Evolutionary conservation across 2,888 invertebrate genomes (phyloP).

Genomic region (Spilosoma lubricipeda): DNA sequence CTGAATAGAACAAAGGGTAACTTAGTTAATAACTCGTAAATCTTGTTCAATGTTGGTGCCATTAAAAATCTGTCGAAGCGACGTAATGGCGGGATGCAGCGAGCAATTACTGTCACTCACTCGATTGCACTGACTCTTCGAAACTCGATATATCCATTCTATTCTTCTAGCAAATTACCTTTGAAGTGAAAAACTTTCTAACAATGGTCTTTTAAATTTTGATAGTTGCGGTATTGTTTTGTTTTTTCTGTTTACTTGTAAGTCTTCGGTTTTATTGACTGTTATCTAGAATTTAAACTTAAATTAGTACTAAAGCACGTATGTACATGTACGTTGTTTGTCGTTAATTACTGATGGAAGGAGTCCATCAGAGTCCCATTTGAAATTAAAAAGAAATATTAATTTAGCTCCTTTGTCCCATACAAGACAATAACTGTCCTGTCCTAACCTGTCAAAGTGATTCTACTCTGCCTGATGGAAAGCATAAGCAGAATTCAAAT

Average conservation of each 20-base stretch:
- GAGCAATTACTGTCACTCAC: conserved; percentile 70
- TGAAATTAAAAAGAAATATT: no score
- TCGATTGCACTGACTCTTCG: conserved; percentile 38
- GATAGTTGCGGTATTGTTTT: conserved; percentile 22
- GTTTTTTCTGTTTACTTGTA: background rate
- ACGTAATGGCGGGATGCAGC: conserved; percentile 52
- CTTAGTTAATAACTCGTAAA: conserved; percentile 57
- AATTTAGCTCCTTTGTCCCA: no score
- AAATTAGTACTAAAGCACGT: background rate
- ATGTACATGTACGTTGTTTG: background rate
- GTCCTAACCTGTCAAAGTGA: no score
- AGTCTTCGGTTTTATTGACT: background rate
- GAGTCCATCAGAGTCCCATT: no score
- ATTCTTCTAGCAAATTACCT: conserved; percentile 45
- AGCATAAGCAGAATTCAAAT: no score
- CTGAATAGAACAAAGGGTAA: conserved; percentile 26
- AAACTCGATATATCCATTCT: conserved; percentile 51
- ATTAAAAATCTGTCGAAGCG: conserved; percentile 61
- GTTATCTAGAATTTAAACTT: background rate
- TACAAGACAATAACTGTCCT: no score
- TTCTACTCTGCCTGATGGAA: no score
- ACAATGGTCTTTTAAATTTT: conserved; percentile 20
- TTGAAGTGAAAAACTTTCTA: conserved; percentile 28
- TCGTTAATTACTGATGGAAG: background rate
- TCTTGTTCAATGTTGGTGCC: conserved; percentile 52